Base-by-base conservation (phyloP, 2,888 invertebrate species). In the Callosobruchus maculatus region DNA sequence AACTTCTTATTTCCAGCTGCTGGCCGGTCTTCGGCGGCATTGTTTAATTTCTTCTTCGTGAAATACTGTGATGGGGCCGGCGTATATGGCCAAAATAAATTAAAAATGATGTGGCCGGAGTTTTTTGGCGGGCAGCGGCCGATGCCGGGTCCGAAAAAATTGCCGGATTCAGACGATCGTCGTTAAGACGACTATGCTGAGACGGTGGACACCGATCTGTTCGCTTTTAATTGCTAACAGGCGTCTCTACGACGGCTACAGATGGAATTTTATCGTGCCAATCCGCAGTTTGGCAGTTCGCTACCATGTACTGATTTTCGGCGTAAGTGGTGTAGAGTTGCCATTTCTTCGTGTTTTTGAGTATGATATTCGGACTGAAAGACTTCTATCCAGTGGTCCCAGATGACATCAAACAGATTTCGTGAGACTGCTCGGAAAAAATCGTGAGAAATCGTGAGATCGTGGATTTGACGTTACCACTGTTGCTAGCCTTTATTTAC, bases 11-110 rank as follows among this genome's bases (percentile, higher is more conserved):
- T 78, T 78, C 77, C 77, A 75, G 75, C 75, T 70, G 77, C 73
- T 66, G 74, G 73, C 74, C 71, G 66, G 74, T 71, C 49, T 70
- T 74, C 49, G 49, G 72, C 67, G 73, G 77, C 78, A 78, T 78
- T 78, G 76, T 78, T 78, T 74, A 76, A 78, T 78, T 78, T 78
- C 78, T 78, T 77, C 76, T 77, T 75, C 75, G 78, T 78, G 78
- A 78, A 78, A 78, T 78, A 78, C 78, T 68, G 68, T 68, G 68
- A 21, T 21, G 22, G 21, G 68, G 22, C 22, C 21, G 68, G 68
- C 68, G 20, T 68, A 68, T 68, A 68, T 21, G 68, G 68, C 21
- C 9, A 68, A 68, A 68, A 68, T 68, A 68, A 68, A 68, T 68
- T 68, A 68, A 70, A 72, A 67, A 22, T 72, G 30, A 67, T 22